Conservation (phyloP, 2,113 vertebrate genomes). For the Murina feae region DNA sequence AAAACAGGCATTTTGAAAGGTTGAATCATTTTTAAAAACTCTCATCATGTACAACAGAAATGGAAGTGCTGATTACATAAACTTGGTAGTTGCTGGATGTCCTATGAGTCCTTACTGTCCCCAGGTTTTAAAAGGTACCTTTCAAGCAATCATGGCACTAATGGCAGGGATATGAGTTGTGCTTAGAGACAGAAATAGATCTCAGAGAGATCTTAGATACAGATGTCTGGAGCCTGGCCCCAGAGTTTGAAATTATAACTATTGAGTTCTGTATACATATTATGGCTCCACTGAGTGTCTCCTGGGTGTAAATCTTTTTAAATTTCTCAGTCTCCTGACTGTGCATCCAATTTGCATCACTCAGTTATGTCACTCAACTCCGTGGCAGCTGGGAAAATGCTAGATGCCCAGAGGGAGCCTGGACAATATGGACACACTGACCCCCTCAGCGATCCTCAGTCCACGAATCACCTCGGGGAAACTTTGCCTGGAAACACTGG, state of each 20-base stretch:
- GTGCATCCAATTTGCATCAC: background rate
- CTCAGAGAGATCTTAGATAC: conserved; percentile 33
- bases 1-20: conserved; percentile 41
- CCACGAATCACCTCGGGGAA: background rate
- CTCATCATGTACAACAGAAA: background rate
- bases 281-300: background rate
- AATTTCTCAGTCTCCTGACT: background rate
- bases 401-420: background rate
- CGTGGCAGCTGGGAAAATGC: background rate
- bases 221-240: conserved; percentile 59
- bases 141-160: background rate
- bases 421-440: background rate
- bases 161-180: background rate
- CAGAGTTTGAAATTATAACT: conserved; percentile 41
- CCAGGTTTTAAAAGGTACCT: conserved; percentile 9
- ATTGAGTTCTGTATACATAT: background rate
- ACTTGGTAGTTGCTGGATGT: background rate
- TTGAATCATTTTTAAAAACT: conserved; percentile 23
- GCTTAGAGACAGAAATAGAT: conserved; percentile 28
- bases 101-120: background rate
- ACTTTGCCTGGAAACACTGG: background rate
- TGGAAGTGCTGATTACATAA: conserved; percentile 41
- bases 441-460: background rate
- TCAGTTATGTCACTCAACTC: background rate
- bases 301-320: background rate